A percentile compares a stretch with the other conserved stretches of the same genome.
Evolutionary conservation across 2,113 vertebrate genomes (phyloP).

Genomic region (Hippocampus abdominalis): DNA sequence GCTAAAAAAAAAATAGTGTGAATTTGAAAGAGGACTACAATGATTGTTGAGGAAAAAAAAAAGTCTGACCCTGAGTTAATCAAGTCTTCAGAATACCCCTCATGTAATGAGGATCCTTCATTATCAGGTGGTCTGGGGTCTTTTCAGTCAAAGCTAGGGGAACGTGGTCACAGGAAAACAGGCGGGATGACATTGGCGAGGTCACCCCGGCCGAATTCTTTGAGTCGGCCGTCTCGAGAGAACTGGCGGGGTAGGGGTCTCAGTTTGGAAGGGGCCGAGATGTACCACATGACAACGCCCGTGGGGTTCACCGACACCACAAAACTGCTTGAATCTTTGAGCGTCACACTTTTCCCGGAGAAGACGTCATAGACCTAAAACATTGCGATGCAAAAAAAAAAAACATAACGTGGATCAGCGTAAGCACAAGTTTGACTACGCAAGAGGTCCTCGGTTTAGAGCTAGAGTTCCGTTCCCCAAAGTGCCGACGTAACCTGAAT

Average conservation of each 20-base stretch:
- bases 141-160: neutral
- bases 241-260: slow-evolving; percentile 8
- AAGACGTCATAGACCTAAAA: slow-evolving; percentile 77
- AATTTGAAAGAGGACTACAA: neutral
- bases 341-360: slow-evolving; percentile 33
- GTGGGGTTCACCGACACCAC: slow-evolving; percentile 83
- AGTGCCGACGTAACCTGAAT: neutral
- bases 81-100: neutral
- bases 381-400: neutral
- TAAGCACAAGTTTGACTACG: neutral
- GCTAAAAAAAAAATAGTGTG: neutral
- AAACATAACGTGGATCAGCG: neutral
- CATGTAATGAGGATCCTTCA: neutral
- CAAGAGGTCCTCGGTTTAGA: neutral
- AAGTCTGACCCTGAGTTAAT: neutral
- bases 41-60: neutral
- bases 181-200: slow-evolving; percentile 28
- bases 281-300: slow-evolving; percentile 91
- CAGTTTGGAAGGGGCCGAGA: slow-evolving; percentile 63
- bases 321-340: slow-evolving; percentile 74
- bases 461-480: neutral
- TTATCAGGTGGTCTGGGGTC: neutral
- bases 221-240: neutral
- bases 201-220: neutral
- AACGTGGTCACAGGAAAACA: slow-evolving; percentile 37